Evolutionary conservation across 2,113 vertebrate genomes (phyloP), one percentile per base, ranked within the genome.

Genomic region (Hyperoodon ampullatus): DNA sequence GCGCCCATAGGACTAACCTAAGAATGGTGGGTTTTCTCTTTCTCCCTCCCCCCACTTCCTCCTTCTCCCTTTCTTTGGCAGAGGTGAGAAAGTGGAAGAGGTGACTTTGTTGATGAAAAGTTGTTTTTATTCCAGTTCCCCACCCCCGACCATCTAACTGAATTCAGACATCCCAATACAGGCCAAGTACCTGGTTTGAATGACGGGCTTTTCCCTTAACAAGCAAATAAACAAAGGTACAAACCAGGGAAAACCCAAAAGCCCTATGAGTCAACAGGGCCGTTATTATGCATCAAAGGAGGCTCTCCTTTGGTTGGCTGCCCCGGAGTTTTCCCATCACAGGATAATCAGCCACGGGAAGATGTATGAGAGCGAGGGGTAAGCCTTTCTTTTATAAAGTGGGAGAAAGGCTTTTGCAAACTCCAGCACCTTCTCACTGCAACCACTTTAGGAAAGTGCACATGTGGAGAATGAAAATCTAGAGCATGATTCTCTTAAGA

Each of bases 391-490:
- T 68, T 35, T 47, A 9, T 0, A 7, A 95, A 90, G 68, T 6
- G 24, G 21, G 33, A 24, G 47, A 9, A 58, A 30, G 33, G 58
- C 33, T 71, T 23, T 8, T 12, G 18, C 24, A 39, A 72, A 21
- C 30, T 28, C 13, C 1, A 35, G 21, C 26, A 26, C 26, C 35
- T 18, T 35, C 9, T 86, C 5, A 44, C 35, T 30, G 47, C 21
- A n/a, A 1, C 16, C 8, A 3, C 35, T 3, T 42, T 30, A 55
- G 74, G 77, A 65, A 39, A 39, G 26, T 24, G n/a, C 2, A 8
- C 33, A 2, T 0, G 0, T 33, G 47, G 81, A 65, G 6, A 30
- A 0, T 2, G 28, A 23, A 28, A 50, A 39, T 35, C 33, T 21
- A 13, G 7, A 60, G 60, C 33, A 21, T 35, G 42, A 44, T 80